Percentiles rank a stretch among this genome's conserved stretches.
Conservation (phyloP, 2,113 vertebrate species). For the Psilopogon haemacephalus region DNA sequence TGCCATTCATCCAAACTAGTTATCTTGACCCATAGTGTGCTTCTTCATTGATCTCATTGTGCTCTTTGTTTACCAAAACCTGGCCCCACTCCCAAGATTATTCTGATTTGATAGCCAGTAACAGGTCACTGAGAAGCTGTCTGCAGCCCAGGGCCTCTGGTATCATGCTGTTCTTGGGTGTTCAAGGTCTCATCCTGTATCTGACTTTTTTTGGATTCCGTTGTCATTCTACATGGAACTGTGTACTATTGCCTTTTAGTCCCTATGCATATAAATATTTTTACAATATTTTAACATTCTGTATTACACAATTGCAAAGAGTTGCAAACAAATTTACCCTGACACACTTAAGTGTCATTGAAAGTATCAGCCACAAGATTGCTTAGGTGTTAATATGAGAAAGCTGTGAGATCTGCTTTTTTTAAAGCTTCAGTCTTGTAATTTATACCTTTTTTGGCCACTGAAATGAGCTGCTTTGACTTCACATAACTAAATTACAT, state of each 20-base stretch:
- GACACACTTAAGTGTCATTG: neutral
- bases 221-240: neutral
- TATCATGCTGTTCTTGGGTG: neutral
- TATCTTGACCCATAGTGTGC: neutral
- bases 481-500: neutral
- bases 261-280: neutral
- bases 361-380: neutral
- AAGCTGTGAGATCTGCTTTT: neutral
- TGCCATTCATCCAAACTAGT: neutral
- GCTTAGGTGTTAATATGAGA: neutral
- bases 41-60: neutral
- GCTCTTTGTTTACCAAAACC: neutral
- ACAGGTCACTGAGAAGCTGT: fast-evolving
- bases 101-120: neutral
- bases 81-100: fast-evolving
- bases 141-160: neutral
- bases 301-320: neutral
- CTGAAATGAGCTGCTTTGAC: neutral
- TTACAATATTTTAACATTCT: neutral
- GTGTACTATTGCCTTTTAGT: neutral
- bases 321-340: neutral
- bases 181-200: neutral
- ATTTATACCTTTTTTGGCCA: neutral
- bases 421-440: neutral
- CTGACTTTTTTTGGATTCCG: neutral